phyloP scores from a whole-genome alignment of 2,113 vertebrate genomes.

The Sapajus apella region DNA sequence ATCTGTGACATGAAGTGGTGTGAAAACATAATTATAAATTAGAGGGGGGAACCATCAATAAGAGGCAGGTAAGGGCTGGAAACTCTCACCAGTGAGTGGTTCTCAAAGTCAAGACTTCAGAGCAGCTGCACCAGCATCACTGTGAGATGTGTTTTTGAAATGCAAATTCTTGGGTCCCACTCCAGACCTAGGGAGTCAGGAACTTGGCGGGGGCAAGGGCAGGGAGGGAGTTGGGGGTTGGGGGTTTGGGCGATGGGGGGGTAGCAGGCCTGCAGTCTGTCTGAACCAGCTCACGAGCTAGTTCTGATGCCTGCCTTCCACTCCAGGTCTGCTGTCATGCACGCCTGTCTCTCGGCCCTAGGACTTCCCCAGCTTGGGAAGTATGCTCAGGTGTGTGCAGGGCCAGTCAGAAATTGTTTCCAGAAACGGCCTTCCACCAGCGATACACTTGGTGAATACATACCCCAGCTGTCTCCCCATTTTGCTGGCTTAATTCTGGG shows the following conservation, averaged over 20 bases:
- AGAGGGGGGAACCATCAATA: not conserved
- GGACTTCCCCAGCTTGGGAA: fast-evolving
- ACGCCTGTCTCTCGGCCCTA: not conserved
- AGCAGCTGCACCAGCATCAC: not conserved
- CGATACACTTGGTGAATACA: not conserved
- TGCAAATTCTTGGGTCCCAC: not conserved
- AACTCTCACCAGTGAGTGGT: not conserved
- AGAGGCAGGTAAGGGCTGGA: not conserved
- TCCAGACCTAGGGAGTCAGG: not conserved
- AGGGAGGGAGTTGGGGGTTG: no score
- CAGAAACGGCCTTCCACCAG: not conserved
- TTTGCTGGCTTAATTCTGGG: not conserved
- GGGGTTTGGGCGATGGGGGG: no score
- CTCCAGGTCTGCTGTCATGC: not conserved
- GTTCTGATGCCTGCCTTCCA: not conserved
- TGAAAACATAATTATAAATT: not conserved
- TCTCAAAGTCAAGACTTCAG: not conserved
- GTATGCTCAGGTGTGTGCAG: not conserved
- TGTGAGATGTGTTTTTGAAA: not conserved
- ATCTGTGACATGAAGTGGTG: not conserved
- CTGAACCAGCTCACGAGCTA: not conserved
- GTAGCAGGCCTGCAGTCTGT: not conserved
- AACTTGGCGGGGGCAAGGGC: no score
- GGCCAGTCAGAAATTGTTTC: not conserved
- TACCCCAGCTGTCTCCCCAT: fast-evolving